A percentile compares a stretch with the other conserved stretches of the same genome.
phyloP scores from a whole-genome alignment of 2,113 vertebrate genomes.

The Centrocercus urophasianus region DNA sequence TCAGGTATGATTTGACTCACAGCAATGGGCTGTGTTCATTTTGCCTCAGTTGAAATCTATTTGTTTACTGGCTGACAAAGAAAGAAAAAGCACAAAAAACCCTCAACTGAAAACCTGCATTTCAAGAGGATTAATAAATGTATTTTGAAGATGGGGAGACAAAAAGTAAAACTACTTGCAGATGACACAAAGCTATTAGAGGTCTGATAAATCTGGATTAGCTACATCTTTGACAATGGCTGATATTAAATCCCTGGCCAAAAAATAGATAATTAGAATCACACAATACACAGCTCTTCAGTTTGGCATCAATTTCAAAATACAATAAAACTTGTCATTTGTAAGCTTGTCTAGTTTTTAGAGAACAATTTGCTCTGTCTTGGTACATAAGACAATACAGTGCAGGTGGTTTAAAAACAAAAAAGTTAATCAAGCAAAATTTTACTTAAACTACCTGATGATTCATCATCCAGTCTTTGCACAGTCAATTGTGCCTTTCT shows the following conservation, averaged over 20 bases:
- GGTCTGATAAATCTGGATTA: slow-evolving; percentile 35
- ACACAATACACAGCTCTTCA: slow-evolving; percentile 50
- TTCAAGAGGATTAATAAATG: slow-evolving; percentile 52
- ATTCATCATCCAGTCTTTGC: slow-evolving; percentile 76
- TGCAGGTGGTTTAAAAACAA: slow-evolving; percentile 79
- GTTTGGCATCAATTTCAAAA: slow-evolving; percentile 71
- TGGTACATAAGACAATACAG: slow-evolving; percentile 56
- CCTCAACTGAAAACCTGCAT: background rate
- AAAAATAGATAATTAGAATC: slow-evolving; percentile 61
- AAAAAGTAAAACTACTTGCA: slow-evolving; percentile 50
- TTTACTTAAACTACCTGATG: slow-evolving; percentile 77
- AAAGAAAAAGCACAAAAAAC: background rate
- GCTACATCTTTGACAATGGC: slow-evolving; percentile 25
- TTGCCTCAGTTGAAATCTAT: background rate
- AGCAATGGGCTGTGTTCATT: background rate
- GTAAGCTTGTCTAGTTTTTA: slow-evolving; percentile 68
- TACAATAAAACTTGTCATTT: slow-evolving; percentile 77
- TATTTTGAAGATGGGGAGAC: slow-evolving; percentile 45
- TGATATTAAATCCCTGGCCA: slow-evolving; percentile 36
- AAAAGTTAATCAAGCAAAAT: slow-evolving; percentile 78
- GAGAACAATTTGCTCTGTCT: slow-evolving; percentile 75
- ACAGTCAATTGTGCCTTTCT: slow-evolving; percentile 68
- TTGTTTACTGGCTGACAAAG: slow-evolving; percentile 66
- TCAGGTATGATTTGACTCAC: background rate
- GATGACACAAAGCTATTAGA: slow-evolving; percentile 11